Evolutionary conservation across 2,113 vertebrate genomes (phyloP).

Genomic region (Nipponia nippon): DNA sequence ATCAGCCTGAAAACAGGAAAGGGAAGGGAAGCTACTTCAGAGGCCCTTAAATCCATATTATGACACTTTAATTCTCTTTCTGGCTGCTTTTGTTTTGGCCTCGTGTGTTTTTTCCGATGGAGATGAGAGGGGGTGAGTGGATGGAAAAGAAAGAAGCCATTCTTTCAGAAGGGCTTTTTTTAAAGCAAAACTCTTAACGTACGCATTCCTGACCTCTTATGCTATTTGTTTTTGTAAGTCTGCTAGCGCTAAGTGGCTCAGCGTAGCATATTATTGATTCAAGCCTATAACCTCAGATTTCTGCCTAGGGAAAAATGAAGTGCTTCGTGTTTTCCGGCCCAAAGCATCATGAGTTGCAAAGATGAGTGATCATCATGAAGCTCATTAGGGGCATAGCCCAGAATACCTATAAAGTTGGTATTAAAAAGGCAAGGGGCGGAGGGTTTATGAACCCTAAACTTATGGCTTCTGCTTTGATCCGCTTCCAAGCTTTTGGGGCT

Average conservation of each 20-base stretch:
- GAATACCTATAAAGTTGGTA: background rate
- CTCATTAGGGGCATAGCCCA: background rate
- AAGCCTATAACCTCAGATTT: background rate
- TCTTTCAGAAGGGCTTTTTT: background rate
- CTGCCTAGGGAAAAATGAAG: background rate
- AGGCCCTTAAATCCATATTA: slow-evolving; percentile 35
- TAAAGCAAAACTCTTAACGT: background rate
- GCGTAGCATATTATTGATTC: background rate
- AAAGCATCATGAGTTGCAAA: background rate
- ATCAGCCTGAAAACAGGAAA: slow-evolving; percentile 55
- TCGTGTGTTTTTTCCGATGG: slow-evolving; percentile 18
- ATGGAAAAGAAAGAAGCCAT: background rate
- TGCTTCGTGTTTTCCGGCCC: background rate
- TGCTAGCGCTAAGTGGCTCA: background rate
- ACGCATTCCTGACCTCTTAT: slow-evolving; percentile 13
- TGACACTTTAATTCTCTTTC: slow-evolving; percentile 51
- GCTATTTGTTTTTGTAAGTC: background rate
- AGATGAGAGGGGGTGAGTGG: background rate
- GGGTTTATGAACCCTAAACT: background rate
- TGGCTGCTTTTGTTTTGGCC: slow-evolving; percentile 33
- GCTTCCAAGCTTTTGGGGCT: background rate
- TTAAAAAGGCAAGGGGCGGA: background rate
- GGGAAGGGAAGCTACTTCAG: slow-evolving; percentile 38
- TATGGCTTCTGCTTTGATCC: background rate
- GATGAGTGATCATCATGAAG: background rate